Percentiles rank a stretch among this genome's conserved stretches.
phyloP scores from a whole-genome alignment of 2,888 invertebrate genomes.

The Cosmopolites sordidus region DNA sequence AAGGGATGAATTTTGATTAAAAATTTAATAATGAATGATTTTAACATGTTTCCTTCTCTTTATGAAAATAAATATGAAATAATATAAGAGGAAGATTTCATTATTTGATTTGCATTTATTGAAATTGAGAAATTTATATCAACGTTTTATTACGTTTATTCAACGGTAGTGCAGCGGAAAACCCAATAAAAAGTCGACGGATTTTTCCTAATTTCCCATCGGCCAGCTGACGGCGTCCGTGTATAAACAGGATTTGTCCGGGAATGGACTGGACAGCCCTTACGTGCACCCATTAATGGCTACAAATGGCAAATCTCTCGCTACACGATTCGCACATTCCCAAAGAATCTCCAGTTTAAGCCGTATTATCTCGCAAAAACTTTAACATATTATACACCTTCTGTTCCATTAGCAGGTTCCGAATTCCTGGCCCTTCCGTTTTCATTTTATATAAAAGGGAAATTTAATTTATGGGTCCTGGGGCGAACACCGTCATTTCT shows the following conservation, averaged over 20 bases:
- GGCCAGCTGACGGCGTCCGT: conserved; percentile 22
- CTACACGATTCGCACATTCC: conserved; percentile 49
- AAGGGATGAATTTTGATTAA: too few relatives aligned
- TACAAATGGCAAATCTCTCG: conserved; percentile 48
- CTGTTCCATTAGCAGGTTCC: conserved; percentile 27
- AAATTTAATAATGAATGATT: too few relatives aligned
- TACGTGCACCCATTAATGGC: conserved; percentile 45
- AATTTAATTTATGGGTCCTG: conserved; percentile 23
- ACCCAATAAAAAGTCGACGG: too few relatives aligned
- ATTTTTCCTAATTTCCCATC: background rate
- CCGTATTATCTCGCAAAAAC: conserved; percentile 41
- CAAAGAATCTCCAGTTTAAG: conserved; percentile 44
- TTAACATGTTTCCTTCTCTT: too few relatives aligned
- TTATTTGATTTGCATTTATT: too few relatives aligned
- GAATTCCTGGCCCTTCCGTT: conserved; percentile 13
- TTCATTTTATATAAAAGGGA: conserved; percentile 27
- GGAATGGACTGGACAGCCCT: conserved; percentile 33
- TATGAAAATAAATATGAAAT: too few relatives aligned
- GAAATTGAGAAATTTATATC: background rate
- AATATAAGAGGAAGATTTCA: too few relatives aligned
- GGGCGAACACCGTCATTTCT: conserved; percentile 13
- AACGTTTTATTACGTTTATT: background rate
- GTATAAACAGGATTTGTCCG: conserved; percentile 45
- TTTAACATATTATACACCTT: conserved; percentile 35
- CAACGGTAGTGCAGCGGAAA: too few relatives aligned